A percentile compares a stretch with the other conserved stretches of the same genome.
Conservation (phyloP, 2,113 vertebrate genomes). For the Scartelaos histophorus region DNA sequence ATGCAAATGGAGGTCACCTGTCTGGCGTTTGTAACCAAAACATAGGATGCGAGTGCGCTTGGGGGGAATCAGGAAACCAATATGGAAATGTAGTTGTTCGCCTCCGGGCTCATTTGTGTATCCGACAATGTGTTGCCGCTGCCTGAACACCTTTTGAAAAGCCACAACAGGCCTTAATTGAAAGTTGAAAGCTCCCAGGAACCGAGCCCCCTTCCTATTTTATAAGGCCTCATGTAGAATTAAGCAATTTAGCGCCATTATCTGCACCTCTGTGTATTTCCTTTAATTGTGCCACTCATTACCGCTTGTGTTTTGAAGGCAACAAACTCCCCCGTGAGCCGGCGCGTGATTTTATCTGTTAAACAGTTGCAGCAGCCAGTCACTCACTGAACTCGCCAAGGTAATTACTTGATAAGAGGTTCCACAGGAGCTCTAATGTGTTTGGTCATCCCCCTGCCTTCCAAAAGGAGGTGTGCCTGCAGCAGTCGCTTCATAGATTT, state of each 20-base stretch:
- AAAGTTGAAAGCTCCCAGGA: slow-evolving; percentile 7
- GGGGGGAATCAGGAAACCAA: slow-evolving; percentile 60
- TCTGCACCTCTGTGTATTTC: neutral
- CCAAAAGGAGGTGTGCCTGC: neutral
- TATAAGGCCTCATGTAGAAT: neutral
- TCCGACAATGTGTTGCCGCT: slow-evolving; percentile 42
- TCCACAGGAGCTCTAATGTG: slow-evolving; percentile 37
- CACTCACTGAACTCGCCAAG: slow-evolving; percentile 32
- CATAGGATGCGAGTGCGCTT: slow-evolving; percentile 37
- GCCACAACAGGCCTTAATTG: slow-evolving; percentile 33
- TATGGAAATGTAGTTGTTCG: slow-evolving; percentile 65
- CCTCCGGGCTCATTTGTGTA: slow-evolving; percentile 58
- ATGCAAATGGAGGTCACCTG: slow-evolving; percentile 62
- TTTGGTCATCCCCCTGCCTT: slow-evolving; percentile 7
- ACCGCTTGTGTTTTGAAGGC: slow-evolving; percentile 1
- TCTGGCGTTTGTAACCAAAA: slow-evolving; percentile 54
- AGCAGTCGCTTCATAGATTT: neutral
- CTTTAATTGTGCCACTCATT: slow-evolving; percentile 1
- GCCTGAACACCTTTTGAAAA: slow-evolving; percentile 40
- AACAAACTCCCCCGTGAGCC: slow-evolving; percentile 2
- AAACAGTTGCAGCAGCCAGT: slow-evolving; percentile 29
- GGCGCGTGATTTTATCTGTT: slow-evolving; percentile 37
- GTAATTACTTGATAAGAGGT: slow-evolving; percentile 53
- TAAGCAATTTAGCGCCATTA: neutral
- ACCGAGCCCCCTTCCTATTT: neutral